Base-by-base conservation (phyloP, 1,140 invertebrate species). In the Cydia splendana region DNA sequence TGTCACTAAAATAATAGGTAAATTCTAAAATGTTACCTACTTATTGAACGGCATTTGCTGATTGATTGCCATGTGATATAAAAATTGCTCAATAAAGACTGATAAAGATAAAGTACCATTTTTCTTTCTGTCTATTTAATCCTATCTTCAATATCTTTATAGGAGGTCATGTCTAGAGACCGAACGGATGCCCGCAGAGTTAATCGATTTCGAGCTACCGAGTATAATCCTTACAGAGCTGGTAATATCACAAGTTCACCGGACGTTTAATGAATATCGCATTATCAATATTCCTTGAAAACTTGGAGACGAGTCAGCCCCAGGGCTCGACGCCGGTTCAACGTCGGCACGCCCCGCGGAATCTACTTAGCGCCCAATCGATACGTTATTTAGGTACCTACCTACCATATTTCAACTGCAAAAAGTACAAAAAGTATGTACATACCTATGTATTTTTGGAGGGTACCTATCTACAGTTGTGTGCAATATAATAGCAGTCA, bases 151-250 rank as follows among this genome's bases (percentile, higher is more conserved):
- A 75, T 28, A 20, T 57, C 15, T 24, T 75, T 24, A 51, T 75
- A 18, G 20, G 51, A 38, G 34, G 15, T 48, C 51, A 12, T 62
- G 57, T 12, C 57, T n/a, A 62, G 57, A 24, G 20, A 20, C 57
- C 4, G 30, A 30, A 69, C 77, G 76, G 76, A 65, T 78, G 77
- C 80, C 81, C 76, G 69, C 62, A 76, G 77, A 76, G 62, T 45
- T 79, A 79, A 77, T 77, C 76, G 45, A 20, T 74, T 71, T 77
- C 65, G 79, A 84, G 78, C 78, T 81, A 76, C 71, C 76, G 75
- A 83, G 85, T 87, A 89, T 90, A 91, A 90, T 91, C 90, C 84
- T 88, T 82, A 85, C 85, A 77, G 80, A 86, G 83, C 81, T 65
- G 75, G 77, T 81, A 84, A 84, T 82, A 81, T 74, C 76, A 77